These are phyloP conservation scores for Xenopus laevis DNA, from an alignment of 2,113 vertebrate species.

Conservation along the genomic window DNA sequence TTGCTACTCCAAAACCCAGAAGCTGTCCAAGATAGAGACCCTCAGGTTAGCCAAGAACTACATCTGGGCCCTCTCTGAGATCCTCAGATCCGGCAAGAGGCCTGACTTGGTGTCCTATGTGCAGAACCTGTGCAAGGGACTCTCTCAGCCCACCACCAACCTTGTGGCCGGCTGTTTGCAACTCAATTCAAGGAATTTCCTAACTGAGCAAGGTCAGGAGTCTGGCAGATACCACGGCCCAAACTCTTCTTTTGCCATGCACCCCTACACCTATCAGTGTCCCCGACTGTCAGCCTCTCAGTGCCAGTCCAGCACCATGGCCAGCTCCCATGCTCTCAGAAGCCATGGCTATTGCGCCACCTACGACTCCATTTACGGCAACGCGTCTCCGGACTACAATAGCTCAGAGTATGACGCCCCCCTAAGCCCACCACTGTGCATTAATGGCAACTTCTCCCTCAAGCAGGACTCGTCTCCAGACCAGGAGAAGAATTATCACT, in stretches of 20 bases:
- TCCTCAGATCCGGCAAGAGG: slow-evolving; percentile 87
- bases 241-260: slow-evolving; percentile 85
- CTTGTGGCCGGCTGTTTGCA: slow-evolving; percentile 89
- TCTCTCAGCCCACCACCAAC: slow-evolving; percentile 89
- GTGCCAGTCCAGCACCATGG: slow-evolving; percentile 75
- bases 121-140: slow-evolving; percentile 87
- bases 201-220: slow-evolving; percentile 88
- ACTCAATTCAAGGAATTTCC: slow-evolving; percentile 91
- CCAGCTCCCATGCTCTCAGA: slow-evolving; percentile 78
- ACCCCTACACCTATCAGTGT: slow-evolving; percentile 84
- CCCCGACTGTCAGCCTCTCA: slow-evolving; percentile 83
- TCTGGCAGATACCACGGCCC: slow-evolving; percentile 78
- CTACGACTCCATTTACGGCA: slow-evolving; percentile 85
- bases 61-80: slow-evolving; percentile 94
- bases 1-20: slow-evolving; percentile 93
- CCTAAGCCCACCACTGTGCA: slow-evolving; percentile 83
- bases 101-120: slow-evolving; percentile 88
- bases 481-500: slow-evolving; percentile 87
- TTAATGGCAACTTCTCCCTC: slow-evolving; percentile 89
- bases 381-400: slow-evolving; percentile 89
- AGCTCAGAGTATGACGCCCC: slow-evolving; percentile 89
- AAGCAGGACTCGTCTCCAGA: slow-evolving; percentile 90
- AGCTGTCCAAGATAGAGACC: slow-evolving; percentile 94
- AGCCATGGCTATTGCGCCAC: slow-evolving; percentile 82
- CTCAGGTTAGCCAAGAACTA: slow-evolving; percentile 92